Evolutionary conservation across 2,113 vertebrate species (phyloP).

Genomic region (Phasianus colchicus): DNA sequence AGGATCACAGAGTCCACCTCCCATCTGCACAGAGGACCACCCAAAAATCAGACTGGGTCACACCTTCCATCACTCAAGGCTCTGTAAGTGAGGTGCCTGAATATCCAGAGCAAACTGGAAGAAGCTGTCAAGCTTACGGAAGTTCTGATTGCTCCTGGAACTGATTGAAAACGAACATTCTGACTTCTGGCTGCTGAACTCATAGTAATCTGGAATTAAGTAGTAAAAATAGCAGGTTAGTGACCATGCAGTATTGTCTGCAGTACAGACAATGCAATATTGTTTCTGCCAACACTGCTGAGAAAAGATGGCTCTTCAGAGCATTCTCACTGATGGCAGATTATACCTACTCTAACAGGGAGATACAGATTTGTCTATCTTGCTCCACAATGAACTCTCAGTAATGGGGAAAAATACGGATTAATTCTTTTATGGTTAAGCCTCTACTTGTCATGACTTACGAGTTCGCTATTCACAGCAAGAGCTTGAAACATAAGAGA

Average conservation of each 20-base stretch:
- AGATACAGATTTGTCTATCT: background rate
- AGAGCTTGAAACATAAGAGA: constrained; percentile 25
- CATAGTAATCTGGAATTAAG: background rate
- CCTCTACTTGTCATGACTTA: constrained; percentile 23
- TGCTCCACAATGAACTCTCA: background rate
- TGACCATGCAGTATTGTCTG: background rate
- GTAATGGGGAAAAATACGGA: constrained; percentile 21
- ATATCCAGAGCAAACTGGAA: background rate
- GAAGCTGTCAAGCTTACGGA: background rate
- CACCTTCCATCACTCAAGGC: background rate
- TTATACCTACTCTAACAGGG: background rate
- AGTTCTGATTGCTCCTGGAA: background rate
- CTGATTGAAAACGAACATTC: background rate
- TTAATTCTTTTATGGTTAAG: constrained; percentile 53
- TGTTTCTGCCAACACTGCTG: background rate
- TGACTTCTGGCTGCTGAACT: background rate
- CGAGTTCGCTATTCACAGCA: constrained; percentile 20
- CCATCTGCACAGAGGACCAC: too few relatives aligned
- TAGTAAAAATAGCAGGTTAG: background rate
- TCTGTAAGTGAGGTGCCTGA: background rate
- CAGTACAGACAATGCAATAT: background rate
- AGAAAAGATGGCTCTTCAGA: background rate
- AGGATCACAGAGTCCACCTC: too few relatives aligned
- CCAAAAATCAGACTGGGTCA: too few relatives aligned
- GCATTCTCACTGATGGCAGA: background rate